phyloP scores from a whole-genome alignment of 2,888 invertebrate genomes.

The Spilosoma lubricipeda region DNA sequence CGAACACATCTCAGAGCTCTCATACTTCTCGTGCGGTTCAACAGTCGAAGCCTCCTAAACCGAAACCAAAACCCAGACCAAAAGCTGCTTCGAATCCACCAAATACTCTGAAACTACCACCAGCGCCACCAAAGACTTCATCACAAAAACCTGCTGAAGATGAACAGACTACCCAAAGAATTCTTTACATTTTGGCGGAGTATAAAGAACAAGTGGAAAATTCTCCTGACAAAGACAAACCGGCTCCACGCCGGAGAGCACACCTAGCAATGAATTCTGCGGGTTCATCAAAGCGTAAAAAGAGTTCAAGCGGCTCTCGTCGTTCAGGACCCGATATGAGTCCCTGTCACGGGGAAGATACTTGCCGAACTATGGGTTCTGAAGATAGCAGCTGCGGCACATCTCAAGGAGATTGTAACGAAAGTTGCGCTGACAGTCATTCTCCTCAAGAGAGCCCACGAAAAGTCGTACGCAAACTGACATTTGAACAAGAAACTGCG shows the following conservation, averaged over 20 bases:
- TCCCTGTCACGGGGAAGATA: slow-evolving; percentile 88
- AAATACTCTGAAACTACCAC: slow-evolving; percentile 87
- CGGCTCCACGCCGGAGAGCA: slow-evolving; percentile 91
- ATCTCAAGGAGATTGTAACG: slow-evolving; percentile 84
- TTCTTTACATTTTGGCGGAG: slow-evolving; percentile 92
- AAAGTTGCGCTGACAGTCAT: slow-evolving; percentile 82
- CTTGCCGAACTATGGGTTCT: slow-evolving; percentile 90
- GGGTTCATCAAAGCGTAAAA: slow-evolving; percentile 89
- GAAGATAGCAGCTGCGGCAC: slow-evolving; percentile 92
- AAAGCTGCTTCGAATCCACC: slow-evolving; percentile 86
- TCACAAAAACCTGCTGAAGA: slow-evolving; percentile 92
- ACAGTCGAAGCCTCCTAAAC: slow-evolving; percentile 65
- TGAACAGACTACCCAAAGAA: slow-evolving; percentile 92
- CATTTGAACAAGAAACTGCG: slow-evolving; percentile 78
- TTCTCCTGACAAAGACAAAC: slow-evolving; percentile 93
- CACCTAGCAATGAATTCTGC: slow-evolving; percentile 91
- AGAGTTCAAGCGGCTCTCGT: slow-evolving; percentile 88
- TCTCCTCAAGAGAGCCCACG: slow-evolving; percentile 86
- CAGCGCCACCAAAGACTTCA: slow-evolving; percentile 86
- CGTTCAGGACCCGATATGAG: slow-evolving; percentile 86
- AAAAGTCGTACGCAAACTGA: slow-evolving; percentile 78
- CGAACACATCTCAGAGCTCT: slow-evolving; percentile 2
- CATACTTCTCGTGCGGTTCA: slow-evolving; percentile 1
- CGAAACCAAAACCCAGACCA: slow-evolving; percentile 84
- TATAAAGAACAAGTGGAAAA: slow-evolving; percentile 93